These are phyloP conservation scores for Tetragonula clypearis DNA, from an alignment of 1,140 invertebrate species.

Conservation along the genomic window DNA sequence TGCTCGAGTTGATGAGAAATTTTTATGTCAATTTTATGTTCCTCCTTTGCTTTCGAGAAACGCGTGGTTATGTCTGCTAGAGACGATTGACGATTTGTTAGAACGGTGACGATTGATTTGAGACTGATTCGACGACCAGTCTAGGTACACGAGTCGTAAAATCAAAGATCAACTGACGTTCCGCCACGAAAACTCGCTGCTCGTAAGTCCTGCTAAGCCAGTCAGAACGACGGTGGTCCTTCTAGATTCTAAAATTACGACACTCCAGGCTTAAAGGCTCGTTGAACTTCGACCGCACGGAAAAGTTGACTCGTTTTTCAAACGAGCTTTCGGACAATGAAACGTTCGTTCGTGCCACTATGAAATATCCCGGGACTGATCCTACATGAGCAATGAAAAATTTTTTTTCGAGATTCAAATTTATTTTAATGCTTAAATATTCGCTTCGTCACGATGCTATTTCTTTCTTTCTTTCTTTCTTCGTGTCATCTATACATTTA, in stretches of 20 bases:
- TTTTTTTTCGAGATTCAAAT: neutral
- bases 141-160: slow-evolving; percentile 17
- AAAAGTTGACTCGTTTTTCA: neutral
- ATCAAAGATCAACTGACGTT: slow-evolving; percentile 28
- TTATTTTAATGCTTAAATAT: neutral
- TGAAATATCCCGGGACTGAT: neutral
- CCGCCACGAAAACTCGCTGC: neutral
- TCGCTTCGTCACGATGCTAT: no score
- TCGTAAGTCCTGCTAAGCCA: neutral
- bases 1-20: neutral
- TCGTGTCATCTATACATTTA: no score
- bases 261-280: slow-evolving; percentile 21
- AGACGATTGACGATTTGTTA: slow-evolving; percentile 35
- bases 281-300: slow-evolving; percentile 23
- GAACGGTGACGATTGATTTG: neutral
- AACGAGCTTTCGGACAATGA: neutral
- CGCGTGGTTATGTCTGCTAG: no score
- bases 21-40: no score
- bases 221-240: neutral
- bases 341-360: neutral
- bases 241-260: slow-evolving; percentile 54
- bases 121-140: neutral
- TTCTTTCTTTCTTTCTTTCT: no score
- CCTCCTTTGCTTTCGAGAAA: no score
- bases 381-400: no score